Evolutionary conservation across 2,113 vertebrate species (phyloP), one percentile per base, ranked within the genome.

Genomic region (Burhinus oedicnemus): DNA sequence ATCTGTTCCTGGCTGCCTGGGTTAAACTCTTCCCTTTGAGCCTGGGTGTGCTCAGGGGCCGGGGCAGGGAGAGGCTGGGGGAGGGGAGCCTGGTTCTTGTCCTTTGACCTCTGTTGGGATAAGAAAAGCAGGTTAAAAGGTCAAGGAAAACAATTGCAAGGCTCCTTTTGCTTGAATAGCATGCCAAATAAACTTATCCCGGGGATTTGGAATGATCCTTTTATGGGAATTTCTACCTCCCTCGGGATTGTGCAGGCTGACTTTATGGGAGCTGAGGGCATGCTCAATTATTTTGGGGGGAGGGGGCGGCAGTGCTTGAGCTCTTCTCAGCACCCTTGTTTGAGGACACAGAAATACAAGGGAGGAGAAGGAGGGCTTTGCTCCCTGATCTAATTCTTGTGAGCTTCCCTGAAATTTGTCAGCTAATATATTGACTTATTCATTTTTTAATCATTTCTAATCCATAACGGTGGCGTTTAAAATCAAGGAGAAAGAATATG

Each of bases 61-160:
- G 4, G 65, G 80, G 49, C 20, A 3, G 49, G 79, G 62, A 83
- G 76, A 13, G 49, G 4, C 21, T 19, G 62, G 54, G 81, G 22
- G 65, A n/a, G 13, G 49, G 27, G 64, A 83, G 78, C 68, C 49
- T 83, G n/a, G 54, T 32, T 81, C 64, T 90, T 84, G 89, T 45
- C 93, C 95, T 93, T 60, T 83, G 91, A 92, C 83, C 80, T 96
- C 76, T 65, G 62, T 8, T 61, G 52, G 71, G 66, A 81, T 78
- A 90, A 95, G 81, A 91, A 91, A 77, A 86, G 64, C 40, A 3
- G 95, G 94, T 95, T 76, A 87, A 88, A 96, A 97, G 97, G 97
- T 97, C 97, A 94, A 88, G 87, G 86, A 81, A 97, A 92, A 93
- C 52, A 94, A 95, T 93, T 89, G 71, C 49, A 51, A 69, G 44